Evolutionary conservation across 2,113 vertebrate genomes (phyloP).

Genomic region (Notarius quadriscutis): DNA sequence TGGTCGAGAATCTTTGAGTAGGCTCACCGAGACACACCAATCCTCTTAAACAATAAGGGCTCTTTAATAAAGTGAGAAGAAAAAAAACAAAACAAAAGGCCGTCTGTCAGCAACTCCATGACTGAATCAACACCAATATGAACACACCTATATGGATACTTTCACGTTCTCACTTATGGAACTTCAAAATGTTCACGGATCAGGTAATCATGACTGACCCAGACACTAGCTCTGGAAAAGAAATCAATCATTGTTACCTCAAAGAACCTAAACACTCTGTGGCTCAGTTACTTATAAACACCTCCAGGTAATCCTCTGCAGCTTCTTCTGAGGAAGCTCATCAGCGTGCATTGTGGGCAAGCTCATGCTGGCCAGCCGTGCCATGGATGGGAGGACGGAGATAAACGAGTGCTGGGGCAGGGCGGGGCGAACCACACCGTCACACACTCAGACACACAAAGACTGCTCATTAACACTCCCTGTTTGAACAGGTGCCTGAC

Average conservation of each 20-base stretch:
- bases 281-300: constrained; percentile 36
- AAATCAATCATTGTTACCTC: constrained; percentile 22
- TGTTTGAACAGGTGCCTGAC: constrained; percentile 75
- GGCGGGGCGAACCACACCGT: constrained; percentile 46
- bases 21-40: constrained; percentile 19
- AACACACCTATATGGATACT: constrained; percentile 18
- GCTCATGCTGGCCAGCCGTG: constrained; percentile 49
- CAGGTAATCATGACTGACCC: constrained; percentile 44
- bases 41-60: constrained; percentile 28
- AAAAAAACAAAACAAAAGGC: constrained; percentile 48
- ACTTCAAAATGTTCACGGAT: constrained; percentile 30
- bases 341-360: constrained; percentile 51
- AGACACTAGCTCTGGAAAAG: constrained; percentile 28
- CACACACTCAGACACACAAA: constrained; percentile 57
- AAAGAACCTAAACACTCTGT: constrained; percentile 19
- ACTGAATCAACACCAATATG: constrained; percentile 35
- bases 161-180: constrained; percentile 39
- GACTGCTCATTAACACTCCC: constrained; percentile 64
- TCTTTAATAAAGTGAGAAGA: constrained; percentile 36
- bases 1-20: not conserved
- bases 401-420: constrained; percentile 50
- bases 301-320: constrained; percentile 39
- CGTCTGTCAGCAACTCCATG: constrained; percentile 46
- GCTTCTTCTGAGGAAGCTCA: constrained; percentile 40
- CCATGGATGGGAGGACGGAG: constrained; percentile 50